Conservation (phyloP, 2,888 invertebrate genomes). For the Cosmorhoe ocellata region DNA sequence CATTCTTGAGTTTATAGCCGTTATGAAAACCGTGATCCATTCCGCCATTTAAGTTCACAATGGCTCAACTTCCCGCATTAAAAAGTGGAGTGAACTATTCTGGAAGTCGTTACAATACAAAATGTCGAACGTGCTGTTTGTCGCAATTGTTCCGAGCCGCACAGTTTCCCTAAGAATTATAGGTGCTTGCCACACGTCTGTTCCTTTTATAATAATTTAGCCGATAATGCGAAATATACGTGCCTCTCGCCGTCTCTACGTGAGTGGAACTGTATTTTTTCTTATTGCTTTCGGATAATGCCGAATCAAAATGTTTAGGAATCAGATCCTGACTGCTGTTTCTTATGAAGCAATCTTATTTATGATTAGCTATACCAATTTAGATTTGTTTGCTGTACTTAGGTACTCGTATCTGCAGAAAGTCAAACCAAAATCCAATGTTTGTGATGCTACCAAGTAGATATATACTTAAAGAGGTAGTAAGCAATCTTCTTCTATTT, state of each 20-base stretch:
- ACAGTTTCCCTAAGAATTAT: slow-evolving; percentile 54
- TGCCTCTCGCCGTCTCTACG: slow-evolving; percentile 69
- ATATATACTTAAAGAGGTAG: too few relatives aligned
- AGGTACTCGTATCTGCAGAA: too few relatives aligned
- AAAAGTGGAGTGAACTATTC: slow-evolving; percentile 37
- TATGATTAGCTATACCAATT: too few relatives aligned
- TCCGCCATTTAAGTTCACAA: slow-evolving; percentile 29
- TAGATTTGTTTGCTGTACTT: too few relatives aligned
- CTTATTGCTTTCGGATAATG: slow-evolving; percentile 70
- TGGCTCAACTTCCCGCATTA: slow-evolving; percentile 32
- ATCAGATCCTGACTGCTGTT: slow-evolving; percentile 10
- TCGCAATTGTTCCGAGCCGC: slow-evolving; percentile 50
- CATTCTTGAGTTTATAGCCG: slow-evolving; percentile 12
- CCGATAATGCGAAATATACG: slow-evolving; percentile 80
- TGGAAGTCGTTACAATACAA: slow-evolving; percentile 37
- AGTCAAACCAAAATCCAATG: too few relatives aligned
- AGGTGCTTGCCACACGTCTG: slow-evolving; percentile 65
- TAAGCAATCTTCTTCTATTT: too few relatives aligned
- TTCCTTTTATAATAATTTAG: slow-evolving; percentile 78
- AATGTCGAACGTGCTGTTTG: slow-evolving; percentile 53
- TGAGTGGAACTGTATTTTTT: slow-evolving; percentile 66
- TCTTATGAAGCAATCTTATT: neutral
- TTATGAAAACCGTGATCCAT: slow-evolving; percentile 26
- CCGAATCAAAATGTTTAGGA: slow-evolving; percentile 62
- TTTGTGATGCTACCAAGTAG: too few relatives aligned